These are phyloP conservation scores for Chaenocephalus aceratus DNA, from an alignment of 2,113 vertebrate species.

Conservation along the genomic window DNA sequence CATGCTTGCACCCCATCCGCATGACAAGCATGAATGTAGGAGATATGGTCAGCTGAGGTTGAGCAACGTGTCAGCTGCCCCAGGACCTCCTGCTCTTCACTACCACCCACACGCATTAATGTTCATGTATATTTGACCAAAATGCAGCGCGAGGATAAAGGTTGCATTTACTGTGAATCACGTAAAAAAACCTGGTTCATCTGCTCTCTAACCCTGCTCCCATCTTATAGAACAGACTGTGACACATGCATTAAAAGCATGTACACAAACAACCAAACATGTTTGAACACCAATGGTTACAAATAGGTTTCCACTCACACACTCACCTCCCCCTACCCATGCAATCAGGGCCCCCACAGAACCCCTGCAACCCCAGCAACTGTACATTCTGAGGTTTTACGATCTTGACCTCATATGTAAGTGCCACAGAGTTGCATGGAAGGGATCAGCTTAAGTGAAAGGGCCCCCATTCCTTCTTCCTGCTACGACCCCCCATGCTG, in stretches of 20 bases:
- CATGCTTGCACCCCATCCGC: conserved; percentile 53
- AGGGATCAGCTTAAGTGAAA: conserved; percentile 78
- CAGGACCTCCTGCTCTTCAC: conserved; percentile 45
- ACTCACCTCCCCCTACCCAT: neutral
- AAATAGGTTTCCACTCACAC: conserved; percentile 54
- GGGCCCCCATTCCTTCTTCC: conserved; percentile 63
- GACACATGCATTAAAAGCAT: conserved; percentile 43
- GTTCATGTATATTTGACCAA: conserved; percentile 33
- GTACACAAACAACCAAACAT: conserved; percentile 56
- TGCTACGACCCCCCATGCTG: conserved; percentile 65
- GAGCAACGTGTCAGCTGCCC: conserved; percentile 61
- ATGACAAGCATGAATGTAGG: conserved; percentile 76
- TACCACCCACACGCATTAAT: conserved; percentile 52
- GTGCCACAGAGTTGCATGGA: conserved; percentile 66
- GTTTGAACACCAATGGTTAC: conserved; percentile 55
- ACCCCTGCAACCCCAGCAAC: conserved; percentile 69
- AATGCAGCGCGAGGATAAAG: neutral
- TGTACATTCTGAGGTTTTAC: conserved; percentile 80
- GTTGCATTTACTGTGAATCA: conserved; percentile 1
- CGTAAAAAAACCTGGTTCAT: conserved; percentile 6
- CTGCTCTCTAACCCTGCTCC: neutral
- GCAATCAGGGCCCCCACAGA: conserved; percentile 38
- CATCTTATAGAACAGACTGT: conserved; percentile 13
- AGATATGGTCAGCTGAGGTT: conserved; percentile 68
- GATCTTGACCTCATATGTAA: conserved; percentile 77